These are phyloP conservation scores for Tachypleus tridentatus DNA, from an alignment of 1,140 invertebrate genomes.

Conservation along the genomic window DNA sequence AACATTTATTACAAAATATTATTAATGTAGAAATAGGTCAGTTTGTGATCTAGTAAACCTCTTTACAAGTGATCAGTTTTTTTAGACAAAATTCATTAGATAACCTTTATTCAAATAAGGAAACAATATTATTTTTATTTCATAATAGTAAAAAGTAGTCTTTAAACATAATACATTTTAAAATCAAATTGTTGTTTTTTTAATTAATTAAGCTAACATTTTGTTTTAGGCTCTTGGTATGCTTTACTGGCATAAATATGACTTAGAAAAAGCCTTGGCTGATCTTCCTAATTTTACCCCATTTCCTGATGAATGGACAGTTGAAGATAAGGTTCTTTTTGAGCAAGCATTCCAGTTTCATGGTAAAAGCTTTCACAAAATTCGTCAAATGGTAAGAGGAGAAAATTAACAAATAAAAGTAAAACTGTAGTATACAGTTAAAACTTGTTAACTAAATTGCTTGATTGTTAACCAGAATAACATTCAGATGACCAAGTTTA, in stretches of 20 bases:
- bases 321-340: conserved; percentile 95
- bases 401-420: no score
- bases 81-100: no score
- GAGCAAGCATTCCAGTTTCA: conserved; percentile 97
- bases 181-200: neutral
- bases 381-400: conserved; percentile 80
- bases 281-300: conserved; percentile 95
- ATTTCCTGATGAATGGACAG: conserved; percentile 95
- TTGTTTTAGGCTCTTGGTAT: conserved; percentile 65
- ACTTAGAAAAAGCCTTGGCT: conserved; percentile 76
- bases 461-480: neutral
- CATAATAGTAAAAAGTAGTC: no score
- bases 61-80: no score
- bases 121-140: no score
- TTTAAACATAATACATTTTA: no score
- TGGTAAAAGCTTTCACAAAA: conserved; percentile 94
- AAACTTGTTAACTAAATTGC: neutral
- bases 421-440: neutral
- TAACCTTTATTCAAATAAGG: no score
- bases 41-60: no score
- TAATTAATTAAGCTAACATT: conserved; percentile 2
- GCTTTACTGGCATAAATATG: conserved; percentile 97
- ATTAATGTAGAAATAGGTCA: no score
- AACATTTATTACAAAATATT: no score
- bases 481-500: no score